phyloP scores from a whole-genome alignment of 2,888 invertebrate species.

The Cenopis cana region DNA sequence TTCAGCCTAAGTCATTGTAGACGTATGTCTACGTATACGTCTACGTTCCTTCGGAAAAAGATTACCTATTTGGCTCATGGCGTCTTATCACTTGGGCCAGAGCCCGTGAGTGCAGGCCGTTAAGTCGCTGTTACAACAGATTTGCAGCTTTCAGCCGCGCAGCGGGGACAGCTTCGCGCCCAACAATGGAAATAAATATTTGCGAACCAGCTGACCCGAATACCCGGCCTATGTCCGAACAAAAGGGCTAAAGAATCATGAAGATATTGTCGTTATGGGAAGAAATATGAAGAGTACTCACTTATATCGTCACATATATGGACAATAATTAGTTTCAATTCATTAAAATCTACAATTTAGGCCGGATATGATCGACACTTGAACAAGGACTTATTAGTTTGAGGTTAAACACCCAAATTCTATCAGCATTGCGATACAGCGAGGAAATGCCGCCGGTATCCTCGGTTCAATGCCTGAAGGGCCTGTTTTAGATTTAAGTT shows the following conservation, averaged over 20 bases:
- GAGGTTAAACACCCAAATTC: too few relatives aligned
- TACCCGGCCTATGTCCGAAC: conserved; percentile 29
- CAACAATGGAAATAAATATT: conserved; percentile 44
- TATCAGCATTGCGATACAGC: too few relatives aligned
- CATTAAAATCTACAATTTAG: not conserved
- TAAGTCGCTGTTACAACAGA: conserved; percentile 82
- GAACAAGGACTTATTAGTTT: too few relatives aligned
- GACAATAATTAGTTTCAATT: not conserved
- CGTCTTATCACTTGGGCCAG: conserved; percentile 53
- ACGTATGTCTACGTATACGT: too few relatives aligned
- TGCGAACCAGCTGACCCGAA: conserved; percentile 33
- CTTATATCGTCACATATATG: not conserved
- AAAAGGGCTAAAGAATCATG: conserved; percentile 8
- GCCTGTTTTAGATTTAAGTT: too few relatives aligned
- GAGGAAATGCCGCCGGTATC: too few relatives aligned
- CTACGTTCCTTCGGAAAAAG: too few relatives aligned
- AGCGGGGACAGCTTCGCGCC: conserved; percentile 56
- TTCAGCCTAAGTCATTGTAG: too few relatives aligned
- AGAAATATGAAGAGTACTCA: not conserved
- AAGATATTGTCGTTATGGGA: not conserved
- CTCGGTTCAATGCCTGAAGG: too few relatives aligned
- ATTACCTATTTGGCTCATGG: not conserved
- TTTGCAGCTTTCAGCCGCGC: conserved; percentile 71
- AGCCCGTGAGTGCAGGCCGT: conserved; percentile 61
- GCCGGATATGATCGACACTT: not conserved